Conservation (phyloP, 2,888 invertebrate species). For the Asteroscopus sphinx region DNA sequence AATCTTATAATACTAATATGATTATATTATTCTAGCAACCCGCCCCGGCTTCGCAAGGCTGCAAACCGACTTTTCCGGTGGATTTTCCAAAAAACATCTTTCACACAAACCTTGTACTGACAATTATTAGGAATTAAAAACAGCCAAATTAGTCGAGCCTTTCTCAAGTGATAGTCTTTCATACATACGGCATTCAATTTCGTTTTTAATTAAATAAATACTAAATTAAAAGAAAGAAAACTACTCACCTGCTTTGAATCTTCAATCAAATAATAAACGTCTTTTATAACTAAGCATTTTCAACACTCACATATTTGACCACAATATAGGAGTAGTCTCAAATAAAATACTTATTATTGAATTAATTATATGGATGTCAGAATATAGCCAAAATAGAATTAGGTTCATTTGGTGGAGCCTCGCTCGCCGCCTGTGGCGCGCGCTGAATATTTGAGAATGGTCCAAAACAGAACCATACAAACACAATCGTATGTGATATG, state of each 20-base stretch:
- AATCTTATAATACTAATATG: no score
- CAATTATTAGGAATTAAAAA: no score
- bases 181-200: no score
- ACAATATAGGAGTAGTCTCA: slow-evolving; percentile 3
- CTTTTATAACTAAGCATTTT: background rate
- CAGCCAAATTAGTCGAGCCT: no score
- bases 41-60: no score
- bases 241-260: background rate
- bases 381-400: slow-evolving; percentile 52
- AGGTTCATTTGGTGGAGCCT: slow-evolving; percentile 41
- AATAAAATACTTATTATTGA: slow-evolving; percentile 38
- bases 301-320: background rate
- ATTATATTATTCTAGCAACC: no score
- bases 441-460: slow-evolving; percentile 64
- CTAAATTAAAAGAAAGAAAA: background rate
- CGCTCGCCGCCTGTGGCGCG: slow-evolving; percentile 64
- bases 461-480: slow-evolving; percentile 46
- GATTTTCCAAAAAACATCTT: no score
- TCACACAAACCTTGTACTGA: no score
- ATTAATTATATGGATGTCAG: slow-evolving; percentile 44
- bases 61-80: no score
- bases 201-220: no score
- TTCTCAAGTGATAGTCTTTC: no score
- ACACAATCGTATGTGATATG: slow-evolving; percentile 27
- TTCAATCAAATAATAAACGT: background rate